Conservation (phyloP, 2,888 invertebrate genomes). For the Strigamia maritima region DNA sequence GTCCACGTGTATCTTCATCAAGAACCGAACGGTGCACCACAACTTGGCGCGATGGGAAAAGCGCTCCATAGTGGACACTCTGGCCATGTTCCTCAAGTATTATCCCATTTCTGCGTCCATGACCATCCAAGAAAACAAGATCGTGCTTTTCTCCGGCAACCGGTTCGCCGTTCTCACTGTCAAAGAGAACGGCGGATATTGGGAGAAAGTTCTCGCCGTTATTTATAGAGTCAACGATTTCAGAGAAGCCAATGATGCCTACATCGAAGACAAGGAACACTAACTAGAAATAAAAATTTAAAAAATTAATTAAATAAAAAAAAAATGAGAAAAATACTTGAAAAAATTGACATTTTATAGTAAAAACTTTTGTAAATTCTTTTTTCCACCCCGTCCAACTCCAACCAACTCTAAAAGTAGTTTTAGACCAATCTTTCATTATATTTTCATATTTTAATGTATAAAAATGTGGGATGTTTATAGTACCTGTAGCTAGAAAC, state of each 20-base stretch:
- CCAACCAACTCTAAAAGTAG: no score
- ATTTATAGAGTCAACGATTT: constrained; percentile 43
- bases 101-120: constrained; percentile 43
- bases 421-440: neutral
- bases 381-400: neutral
- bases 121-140: constrained; percentile 42
- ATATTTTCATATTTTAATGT: neutral
- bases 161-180: constrained; percentile 42
- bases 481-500: no score
- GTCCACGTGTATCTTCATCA: constrained; percentile 57
- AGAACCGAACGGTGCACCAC: constrained; percentile 54
- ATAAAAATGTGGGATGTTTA: neutral
- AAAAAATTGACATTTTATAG: neutral
- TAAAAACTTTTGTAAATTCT: neutral
- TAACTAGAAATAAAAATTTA: neutral
- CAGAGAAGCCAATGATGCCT: constrained; percentile 43
- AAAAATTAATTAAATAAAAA: neutral
- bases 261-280: constrained; percentile 42
- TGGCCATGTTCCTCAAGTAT: constrained; percentile 43
- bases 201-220: constrained; percentile 43
- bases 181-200: constrained; percentile 43
- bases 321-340: neutral
- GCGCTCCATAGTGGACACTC: constrained; percentile 42
- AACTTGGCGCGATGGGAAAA: constrained; percentile 43
- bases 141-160: constrained; percentile 42